Percentiles rank a stretch among this genome's conserved stretches.
Conservation (phyloP, 2,113 vertebrate species). For the Neopipo cinnamomea region DNA sequence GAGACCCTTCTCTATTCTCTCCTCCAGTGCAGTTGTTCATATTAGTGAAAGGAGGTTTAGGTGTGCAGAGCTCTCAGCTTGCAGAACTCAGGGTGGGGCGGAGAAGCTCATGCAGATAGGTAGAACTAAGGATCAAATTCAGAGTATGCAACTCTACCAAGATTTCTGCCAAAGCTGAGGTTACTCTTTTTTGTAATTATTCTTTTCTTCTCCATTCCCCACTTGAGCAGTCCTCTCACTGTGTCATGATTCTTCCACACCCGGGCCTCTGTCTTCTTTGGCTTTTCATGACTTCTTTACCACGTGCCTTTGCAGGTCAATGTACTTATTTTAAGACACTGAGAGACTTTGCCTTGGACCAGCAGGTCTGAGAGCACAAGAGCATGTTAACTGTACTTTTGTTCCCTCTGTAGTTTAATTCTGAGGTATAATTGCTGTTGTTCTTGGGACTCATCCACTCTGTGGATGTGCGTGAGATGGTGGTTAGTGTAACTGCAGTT, state of each 20-base stretch:
- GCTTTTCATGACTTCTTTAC: not conserved
- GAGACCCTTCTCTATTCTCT: not conserved
- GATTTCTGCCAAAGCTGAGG: not conserved
- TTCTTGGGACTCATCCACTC: not conserved
- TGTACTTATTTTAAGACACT: not conserved
- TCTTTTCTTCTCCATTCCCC: not conserved
- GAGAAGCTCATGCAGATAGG: not conserved
- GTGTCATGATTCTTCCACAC: not conserved
- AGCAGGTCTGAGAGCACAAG: not conserved
- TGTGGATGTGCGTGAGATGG: not conserved
- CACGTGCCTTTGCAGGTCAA: not conserved
- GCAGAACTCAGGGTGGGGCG: fast-evolving
- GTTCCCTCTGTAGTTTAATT: not conserved
- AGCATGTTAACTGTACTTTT: not conserved
- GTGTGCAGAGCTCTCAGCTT: not conserved
- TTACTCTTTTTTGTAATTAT: not conserved
- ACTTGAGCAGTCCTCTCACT: not conserved
- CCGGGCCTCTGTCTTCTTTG: not conserved
- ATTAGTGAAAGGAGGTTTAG: not conserved
- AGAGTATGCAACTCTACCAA: not conserved
- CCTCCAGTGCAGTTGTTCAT: not conserved
- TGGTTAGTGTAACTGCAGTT: not conserved
- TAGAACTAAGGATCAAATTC: not conserved
- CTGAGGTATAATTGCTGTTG: not conserved
- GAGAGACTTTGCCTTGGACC: not conserved